phyloP scores from a whole-genome alignment of 2,113 vertebrate species.

The Tonatia bakeri region DNA sequence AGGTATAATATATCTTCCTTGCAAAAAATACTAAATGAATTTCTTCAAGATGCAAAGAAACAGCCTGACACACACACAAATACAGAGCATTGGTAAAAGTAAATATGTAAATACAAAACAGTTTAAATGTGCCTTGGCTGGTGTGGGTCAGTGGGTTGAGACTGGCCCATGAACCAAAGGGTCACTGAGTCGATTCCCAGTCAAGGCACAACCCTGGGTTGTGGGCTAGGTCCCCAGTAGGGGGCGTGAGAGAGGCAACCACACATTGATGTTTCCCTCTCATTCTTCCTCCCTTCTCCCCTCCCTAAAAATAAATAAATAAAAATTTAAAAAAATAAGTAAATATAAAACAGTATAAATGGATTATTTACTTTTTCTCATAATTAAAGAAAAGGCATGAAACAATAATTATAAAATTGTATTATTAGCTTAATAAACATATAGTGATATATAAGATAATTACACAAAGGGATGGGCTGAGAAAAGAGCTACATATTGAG shows the following conservation, averaged over 20 bases:
- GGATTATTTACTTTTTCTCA: not conserved
- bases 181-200: too few relatives aligned
- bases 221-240: too few relatives aligned
- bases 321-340: too few relatives aligned
- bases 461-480: not conserved
- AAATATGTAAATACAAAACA: not conserved
- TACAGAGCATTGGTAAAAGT: not conserved
- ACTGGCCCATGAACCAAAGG: too few relatives aligned
- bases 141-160: too few relatives aligned
- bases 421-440: not conserved
- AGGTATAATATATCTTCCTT: not conserved
- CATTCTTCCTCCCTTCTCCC: too few relatives aligned
- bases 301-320: too few relatives aligned
- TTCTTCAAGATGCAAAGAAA: not conserved
- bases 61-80: not conserved
- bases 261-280: too few relatives aligned
- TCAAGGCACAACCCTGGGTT: too few relatives aligned
- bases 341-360: not conserved
- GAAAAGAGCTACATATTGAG: not conserved
- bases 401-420: not conserved
- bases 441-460: not conserved
- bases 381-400: not conserved
- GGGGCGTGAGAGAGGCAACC: too few relatives aligned
- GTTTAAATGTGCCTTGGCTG: too few relatives aligned
- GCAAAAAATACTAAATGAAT: not conserved